Evolutionary conservation across 2,113 vertebrate genomes (phyloP).

Genomic region (Psilopsiagon aymara): DNA sequence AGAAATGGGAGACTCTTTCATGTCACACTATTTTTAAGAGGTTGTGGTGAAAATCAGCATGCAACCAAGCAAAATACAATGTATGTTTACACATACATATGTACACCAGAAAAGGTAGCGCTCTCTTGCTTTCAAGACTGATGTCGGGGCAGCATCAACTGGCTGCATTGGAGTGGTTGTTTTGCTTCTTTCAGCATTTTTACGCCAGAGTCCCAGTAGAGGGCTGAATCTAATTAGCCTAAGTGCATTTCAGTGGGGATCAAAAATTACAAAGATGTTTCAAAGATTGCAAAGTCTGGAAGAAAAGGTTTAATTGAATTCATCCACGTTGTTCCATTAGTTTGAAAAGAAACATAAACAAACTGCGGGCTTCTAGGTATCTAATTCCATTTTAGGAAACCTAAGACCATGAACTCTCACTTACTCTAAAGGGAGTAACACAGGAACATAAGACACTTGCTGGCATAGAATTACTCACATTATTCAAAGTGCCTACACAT

Average conservation of each 20-base stretch:
- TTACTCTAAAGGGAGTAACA: background rate
- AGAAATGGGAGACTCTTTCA: background rate
- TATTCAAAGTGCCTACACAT: background rate
- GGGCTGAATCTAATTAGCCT: constrained; percentile 55
- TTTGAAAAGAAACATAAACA: constrained; percentile 56
- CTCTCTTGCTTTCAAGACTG: background rate
- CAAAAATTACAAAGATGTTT: constrained; percentile 62
- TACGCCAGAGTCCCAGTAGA: background rate
- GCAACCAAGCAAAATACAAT: background rate
- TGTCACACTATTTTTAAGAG: background rate
- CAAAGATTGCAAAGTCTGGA: constrained; percentile 17
- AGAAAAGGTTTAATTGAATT: constrained; percentile 28
- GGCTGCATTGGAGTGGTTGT: background rate
- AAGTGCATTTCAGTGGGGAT: constrained; percentile 42
- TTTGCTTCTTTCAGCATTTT: constrained; percentile 54
- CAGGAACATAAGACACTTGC: background rate
- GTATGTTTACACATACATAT: background rate
- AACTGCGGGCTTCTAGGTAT: constrained; percentile 32
- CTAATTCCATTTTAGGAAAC: constrained; percentile 16
- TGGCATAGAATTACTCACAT: background rate
- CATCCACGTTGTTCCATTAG: background rate
- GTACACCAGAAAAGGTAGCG: background rate
- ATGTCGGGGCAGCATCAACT: background rate
- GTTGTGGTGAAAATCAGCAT: background rate
- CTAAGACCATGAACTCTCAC: background rate